Conservation (phyloP, 2,113 vertebrate species). For the Mastomys natalensis region DNA sequence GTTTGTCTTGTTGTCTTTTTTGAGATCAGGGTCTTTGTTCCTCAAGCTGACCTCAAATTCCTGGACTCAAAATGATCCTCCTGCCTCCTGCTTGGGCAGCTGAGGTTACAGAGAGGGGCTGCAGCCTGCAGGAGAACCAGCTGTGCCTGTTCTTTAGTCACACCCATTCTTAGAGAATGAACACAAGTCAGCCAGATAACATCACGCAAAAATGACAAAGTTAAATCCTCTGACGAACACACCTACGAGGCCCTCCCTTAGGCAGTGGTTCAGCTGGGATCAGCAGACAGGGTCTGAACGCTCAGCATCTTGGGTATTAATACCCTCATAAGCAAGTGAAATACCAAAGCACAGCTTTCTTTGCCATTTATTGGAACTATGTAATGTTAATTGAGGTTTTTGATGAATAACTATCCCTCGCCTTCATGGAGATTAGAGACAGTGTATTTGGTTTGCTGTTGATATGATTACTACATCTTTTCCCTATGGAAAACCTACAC, state of each 20-base stretch:
- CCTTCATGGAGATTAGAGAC: not conserved
- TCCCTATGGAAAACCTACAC: not conserved
- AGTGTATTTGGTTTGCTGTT: not conserved
- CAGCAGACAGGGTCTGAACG: not conserved
- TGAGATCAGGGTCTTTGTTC: not conserved
- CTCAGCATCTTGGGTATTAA: not conserved
- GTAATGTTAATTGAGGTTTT: slow-evolving; percentile 19
- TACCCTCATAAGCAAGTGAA: not conserved
- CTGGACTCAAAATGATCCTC: not conserved
- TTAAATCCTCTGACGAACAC: not conserved
- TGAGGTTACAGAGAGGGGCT: not conserved
- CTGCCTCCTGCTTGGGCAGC: not conserved
- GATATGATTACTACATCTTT: not conserved
- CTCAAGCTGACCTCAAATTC: not conserved
- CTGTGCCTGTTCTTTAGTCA: not conserved
- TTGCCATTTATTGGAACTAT: not conserved
- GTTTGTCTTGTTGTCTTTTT: not conserved
- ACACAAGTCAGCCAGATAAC: not conserved
- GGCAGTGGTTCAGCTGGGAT: not conserved
- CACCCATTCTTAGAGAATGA: not conserved
- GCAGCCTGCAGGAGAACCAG: not conserved
- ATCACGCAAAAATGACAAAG: not conserved
- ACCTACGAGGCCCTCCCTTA: not conserved
- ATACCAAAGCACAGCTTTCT: not conserved
- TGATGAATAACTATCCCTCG: not conserved